Conservation (phyloP, 2,888 invertebrate species). For the Amblyjoppa fuscipennis region DNA sequence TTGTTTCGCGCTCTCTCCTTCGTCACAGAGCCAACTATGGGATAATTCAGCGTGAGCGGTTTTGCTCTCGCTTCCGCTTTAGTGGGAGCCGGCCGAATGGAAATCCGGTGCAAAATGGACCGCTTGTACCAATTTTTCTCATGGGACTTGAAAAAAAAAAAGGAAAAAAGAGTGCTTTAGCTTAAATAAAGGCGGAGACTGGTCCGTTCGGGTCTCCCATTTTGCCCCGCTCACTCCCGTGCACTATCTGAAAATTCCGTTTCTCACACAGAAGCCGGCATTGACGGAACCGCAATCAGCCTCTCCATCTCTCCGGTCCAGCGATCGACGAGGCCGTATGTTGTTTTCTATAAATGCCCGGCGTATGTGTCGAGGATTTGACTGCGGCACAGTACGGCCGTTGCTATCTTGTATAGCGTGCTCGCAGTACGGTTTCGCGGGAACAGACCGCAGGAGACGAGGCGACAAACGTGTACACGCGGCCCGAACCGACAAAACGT, state of each 20-base stretch:
- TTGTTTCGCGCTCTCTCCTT: conserved; percentile 63
- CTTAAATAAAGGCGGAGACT: no score
- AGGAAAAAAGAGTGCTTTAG: no score
- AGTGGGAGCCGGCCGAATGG: conserved; percentile 14
- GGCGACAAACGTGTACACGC: conserved; percentile 54
- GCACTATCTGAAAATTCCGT: no score
- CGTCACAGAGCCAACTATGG: conserved; percentile 33
- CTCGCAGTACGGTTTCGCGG: conserved; percentile 23
- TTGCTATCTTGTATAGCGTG: conserved; percentile 1
- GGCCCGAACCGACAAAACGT: conserved; percentile 63
- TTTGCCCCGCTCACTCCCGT: no score
- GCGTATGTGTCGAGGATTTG: conserved; percentile 23
- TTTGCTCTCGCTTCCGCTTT: conserved; percentile 63
- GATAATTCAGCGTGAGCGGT: conserved; percentile 58
- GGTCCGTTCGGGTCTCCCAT: no score
- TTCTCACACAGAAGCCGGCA: background rate
- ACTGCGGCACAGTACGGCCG: conserved; percentile 23
- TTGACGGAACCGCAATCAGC: background rate
- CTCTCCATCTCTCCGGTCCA: background rate
- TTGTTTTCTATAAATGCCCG: conserved; percentile 48
- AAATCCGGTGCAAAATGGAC: no score
- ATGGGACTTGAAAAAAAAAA: no score
- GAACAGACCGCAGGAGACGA: conserved; percentile 54
- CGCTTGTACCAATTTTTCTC: no score
- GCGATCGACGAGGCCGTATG: conserved; percentile 26